Percentiles rank a stretch among this genome's conserved stretches.
Conservation (phyloP, 1,140 invertebrate species). For the Nomia melanderi region DNA sequence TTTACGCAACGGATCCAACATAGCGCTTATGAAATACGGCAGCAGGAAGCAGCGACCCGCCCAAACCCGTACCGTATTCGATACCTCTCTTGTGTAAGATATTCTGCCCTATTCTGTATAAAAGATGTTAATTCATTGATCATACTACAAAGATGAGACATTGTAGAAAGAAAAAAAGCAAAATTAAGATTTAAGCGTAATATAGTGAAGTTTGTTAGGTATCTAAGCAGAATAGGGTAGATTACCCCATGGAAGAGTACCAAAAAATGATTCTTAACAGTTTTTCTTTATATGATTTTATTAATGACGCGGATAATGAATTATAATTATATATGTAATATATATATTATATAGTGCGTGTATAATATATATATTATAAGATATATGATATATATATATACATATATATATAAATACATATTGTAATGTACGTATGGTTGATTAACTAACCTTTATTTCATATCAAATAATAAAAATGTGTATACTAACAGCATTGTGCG, state of each 20-base stretch:
- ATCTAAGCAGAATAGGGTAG: constrained; percentile 57
- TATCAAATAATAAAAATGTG: constrained; percentile 77
- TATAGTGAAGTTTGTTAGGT: constrained; percentile 50
- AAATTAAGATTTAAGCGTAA: constrained; percentile 31
- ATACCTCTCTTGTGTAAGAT: constrained; percentile 68
- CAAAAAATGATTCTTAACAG: constrained; percentile 48
- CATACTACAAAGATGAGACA: constrained; percentile 29
- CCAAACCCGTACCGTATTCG: constrained; percentile 61
- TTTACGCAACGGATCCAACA: constrained; percentile 86
- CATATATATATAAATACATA: constrained; percentile 48
- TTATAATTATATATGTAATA: constrained; percentile 59
- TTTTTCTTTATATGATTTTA: constrained; percentile 73
- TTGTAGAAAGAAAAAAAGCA: constrained; percentile 41
- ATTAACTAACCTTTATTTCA: constrained; percentile 76
- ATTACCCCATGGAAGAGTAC: constrained; percentile 47
- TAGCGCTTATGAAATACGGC: constrained; percentile 75
- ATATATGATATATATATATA: constrained; percentile 51
- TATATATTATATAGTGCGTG: constrained; percentile 42
- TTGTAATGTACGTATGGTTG: constrained; percentile 70
- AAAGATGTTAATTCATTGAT: constrained; percentile 51
- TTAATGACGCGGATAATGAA: constrained; percentile 59
- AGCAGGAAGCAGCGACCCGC: constrained; percentile 59
- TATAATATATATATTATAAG: constrained; percentile 32
- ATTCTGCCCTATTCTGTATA: constrained; percentile 68
- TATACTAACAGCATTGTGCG: constrained; percentile 69